These are phyloP conservation scores for Xenopus laevis DNA, from an alignment of 2,113 vertebrate species.

Conservation along the genomic window DNA sequence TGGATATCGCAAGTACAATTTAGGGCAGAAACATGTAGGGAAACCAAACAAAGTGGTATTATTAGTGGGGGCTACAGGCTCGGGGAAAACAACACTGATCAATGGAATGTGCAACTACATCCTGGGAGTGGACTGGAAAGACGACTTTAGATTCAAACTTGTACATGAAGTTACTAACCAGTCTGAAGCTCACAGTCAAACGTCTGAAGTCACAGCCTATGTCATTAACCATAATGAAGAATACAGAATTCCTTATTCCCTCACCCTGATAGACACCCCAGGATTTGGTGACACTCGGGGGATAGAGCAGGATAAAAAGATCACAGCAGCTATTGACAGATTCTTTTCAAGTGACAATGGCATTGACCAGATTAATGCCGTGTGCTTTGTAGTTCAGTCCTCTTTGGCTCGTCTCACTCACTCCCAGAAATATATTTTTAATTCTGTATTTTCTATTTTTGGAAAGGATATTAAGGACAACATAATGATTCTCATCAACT, in stretches of 20 bases:
- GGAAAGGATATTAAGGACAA: conserved; percentile 39
- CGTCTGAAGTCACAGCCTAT: conserved; percentile 44
- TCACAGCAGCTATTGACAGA: conserved; percentile 47
- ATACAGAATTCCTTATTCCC: too few species aligned
- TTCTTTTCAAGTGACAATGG: conserved; percentile 17
- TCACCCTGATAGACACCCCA: too few species aligned
- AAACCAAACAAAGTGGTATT: conserved; percentile 46
- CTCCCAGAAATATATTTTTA: conserved; percentile 46
- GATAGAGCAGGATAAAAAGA: conserved; percentile 40
- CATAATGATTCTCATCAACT: conserved; percentile 40
- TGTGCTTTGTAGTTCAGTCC: conserved; percentile 56
- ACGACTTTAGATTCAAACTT: conserved; percentile 23
- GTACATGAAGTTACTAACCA: conserved; percentile 29
- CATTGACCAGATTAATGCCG: conserved; percentile 57
- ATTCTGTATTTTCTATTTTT: conserved; percentile 42
- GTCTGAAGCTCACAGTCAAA: conserved; percentile 41
- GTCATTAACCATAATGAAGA: too few species aligned
- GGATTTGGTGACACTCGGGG: too few species aligned
- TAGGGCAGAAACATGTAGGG: conserved; percentile 15
- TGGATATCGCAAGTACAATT: conserved; percentile 42
- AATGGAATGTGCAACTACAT: conserved; percentile 46
- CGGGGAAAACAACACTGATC: conserved; percentile 49
- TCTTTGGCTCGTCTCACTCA: conserved; percentile 45
- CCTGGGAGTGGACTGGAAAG: conserved; percentile 46
- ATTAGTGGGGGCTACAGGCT: conserved; percentile 54